Evolutionary conservation across 2,888 invertebrate genomes (phyloP).

Genomic region (Acrocera orbiculus): DNA sequence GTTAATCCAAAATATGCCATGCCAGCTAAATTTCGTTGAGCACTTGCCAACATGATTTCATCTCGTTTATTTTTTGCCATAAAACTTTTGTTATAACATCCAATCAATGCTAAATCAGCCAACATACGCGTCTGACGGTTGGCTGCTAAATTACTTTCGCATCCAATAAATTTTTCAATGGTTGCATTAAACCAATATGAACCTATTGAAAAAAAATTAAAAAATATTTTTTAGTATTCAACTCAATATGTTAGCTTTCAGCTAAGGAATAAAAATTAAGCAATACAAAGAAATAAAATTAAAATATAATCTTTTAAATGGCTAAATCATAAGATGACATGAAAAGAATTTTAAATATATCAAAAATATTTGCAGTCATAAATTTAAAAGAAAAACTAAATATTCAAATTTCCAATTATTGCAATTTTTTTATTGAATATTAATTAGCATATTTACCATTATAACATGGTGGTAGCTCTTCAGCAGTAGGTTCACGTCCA

Average conservation of each 20-base stretch:
- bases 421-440: too few species aligned
- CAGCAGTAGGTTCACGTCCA: constrained; percentile 55
- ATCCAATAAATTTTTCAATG: constrained; percentile 77
- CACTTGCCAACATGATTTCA: constrained; percentile 78
- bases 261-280: too few species aligned
- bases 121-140: constrained; percentile 97
- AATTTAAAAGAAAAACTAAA: too few species aligned
- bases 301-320: too few species aligned
- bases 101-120: constrained; percentile 83
- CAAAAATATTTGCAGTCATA: too few species aligned
- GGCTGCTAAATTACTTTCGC: constrained; percentile 84
- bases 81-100: constrained; percentile 80
- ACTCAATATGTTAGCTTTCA: too few species aligned
- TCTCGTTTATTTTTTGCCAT: constrained; percentile 59
- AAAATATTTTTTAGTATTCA: background rate
- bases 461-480: constrained; percentile 73
- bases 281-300: too few species aligned
- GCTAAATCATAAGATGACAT: too few species aligned
- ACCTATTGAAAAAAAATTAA: constrained; percentile 24
- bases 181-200: constrained; percentile 79
- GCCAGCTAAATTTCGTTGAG: constrained; percentile 81
- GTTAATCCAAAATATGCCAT: constrained; percentile 97
- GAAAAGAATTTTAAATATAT: too few species aligned
- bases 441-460: too few species aligned
- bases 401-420: too few species aligned